These are phyloP conservation scores for Nannospalax galili DNA, from an alignment of 2,113 vertebrate genomes.

Conservation along the genomic window DNA sequence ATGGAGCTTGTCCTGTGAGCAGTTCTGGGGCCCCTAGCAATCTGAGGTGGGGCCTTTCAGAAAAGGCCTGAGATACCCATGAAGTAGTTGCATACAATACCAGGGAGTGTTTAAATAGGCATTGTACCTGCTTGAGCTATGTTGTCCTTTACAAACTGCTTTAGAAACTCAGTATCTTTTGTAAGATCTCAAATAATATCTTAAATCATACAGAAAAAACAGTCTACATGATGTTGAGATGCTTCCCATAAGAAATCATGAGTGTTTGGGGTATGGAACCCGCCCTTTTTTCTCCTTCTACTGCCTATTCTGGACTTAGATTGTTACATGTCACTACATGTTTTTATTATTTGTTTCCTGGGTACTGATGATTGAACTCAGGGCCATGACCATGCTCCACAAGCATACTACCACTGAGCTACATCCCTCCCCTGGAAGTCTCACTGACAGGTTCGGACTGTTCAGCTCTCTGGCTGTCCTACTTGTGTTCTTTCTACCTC, in stretches of 20 bases:
- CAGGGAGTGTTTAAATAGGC: background rate
- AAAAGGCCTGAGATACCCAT: background rate
- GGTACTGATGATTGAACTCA: background rate
- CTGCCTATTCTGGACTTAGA: background rate
- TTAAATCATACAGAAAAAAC: background rate
- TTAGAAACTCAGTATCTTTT: background rate
- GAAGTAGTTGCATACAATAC: background rate
- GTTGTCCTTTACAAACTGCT: background rate
- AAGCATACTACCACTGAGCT: background rate
- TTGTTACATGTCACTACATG: background rate
- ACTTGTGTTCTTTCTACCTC: background rate
- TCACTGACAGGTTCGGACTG: no score
- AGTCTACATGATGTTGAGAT: background rate
- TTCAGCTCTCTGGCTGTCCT: background rate
- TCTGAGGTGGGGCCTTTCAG: no score
- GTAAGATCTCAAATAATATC: background rate
- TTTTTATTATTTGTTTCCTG: no score
- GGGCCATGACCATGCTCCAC: background rate
- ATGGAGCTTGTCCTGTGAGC: no score
- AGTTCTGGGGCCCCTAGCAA: background rate
- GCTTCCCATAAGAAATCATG: background rate
- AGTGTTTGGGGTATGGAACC: background rate
- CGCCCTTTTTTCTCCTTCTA: fast-evolving
- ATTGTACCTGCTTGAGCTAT: background rate
- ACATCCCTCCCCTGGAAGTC: no score